Conservation (phyloP, 2,113 vertebrate species). For the Planiliza haematocheilus region DNA sequence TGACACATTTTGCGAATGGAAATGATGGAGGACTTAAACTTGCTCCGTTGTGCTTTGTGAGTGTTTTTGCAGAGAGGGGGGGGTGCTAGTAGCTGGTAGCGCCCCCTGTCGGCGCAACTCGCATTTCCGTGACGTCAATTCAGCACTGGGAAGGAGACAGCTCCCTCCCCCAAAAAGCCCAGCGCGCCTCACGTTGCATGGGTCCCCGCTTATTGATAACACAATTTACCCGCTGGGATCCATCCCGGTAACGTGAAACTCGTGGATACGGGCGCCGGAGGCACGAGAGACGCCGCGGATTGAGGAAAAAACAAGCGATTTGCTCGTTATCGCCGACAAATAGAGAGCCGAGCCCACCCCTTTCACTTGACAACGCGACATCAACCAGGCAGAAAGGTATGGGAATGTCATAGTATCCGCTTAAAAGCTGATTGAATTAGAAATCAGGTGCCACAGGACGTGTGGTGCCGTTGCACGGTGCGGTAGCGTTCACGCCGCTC, state of each 20-base stretch:
- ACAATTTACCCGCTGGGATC: slow-evolving; percentile 80
- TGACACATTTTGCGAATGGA: slow-evolving; percentile 15
- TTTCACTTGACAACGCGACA: slow-evolving; percentile 82
- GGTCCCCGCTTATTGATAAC: slow-evolving; percentile 80
- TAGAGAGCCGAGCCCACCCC: slow-evolving; percentile 77
- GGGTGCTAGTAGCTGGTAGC: slow-evolving; percentile 30
- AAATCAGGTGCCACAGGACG: slow-evolving; percentile 36
- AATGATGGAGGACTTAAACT: slow-evolving; percentile 26
- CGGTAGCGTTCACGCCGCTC: slow-evolving; percentile 55
- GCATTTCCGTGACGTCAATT: slow-evolving; percentile 83
- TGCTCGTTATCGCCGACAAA: slow-evolving; percentile 57
- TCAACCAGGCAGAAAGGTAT: slow-evolving; percentile 79
- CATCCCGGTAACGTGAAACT: slow-evolving; percentile 71
- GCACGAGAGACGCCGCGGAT: slow-evolving; percentile 49
- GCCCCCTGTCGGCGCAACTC: slow-evolving; percentile 70
- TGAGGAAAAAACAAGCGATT: slow-evolving; percentile 41
- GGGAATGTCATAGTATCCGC: slow-evolving; percentile 75
- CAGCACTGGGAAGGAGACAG: slow-evolving; percentile 85
- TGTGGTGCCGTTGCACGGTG: slow-evolving; percentile 48
- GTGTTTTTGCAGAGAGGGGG: slow-evolving; percentile 19
- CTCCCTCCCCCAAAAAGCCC: slow-evolving; percentile 73
- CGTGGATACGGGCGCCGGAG: slow-evolving; percentile 55
- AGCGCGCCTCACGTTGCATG: slow-evolving; percentile 80
- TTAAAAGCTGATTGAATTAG: slow-evolving; percentile 48
- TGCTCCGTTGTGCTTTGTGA: not conserved